phyloP scores from a whole-genome alignment of 2,113 vertebrate genomes.

The Oryzias curvinotus region DNA sequence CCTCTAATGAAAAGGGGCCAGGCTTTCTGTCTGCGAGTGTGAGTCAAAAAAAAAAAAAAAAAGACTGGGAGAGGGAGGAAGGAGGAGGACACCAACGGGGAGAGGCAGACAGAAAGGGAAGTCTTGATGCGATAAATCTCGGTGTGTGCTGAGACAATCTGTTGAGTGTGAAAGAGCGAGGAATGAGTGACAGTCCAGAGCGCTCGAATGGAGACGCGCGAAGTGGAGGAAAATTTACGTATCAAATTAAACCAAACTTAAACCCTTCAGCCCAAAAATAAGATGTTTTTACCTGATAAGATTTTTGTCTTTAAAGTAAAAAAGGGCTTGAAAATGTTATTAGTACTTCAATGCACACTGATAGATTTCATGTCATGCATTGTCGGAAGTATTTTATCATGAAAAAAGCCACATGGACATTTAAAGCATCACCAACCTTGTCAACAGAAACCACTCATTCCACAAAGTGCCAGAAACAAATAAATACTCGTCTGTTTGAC shows the following conservation, averaged over 20 bases:
- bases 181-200: conserved; percentile 36
- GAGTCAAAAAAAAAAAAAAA: conserved; percentile 17
- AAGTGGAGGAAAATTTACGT: neutral
- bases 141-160: conserved; percentile 47
- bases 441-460: conserved; percentile 40
- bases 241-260: too few species aligned
- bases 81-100: conserved; percentile 28
- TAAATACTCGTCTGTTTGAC: conserved; percentile 18
- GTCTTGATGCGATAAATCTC: conserved; percentile 59
- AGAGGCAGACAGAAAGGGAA: conserved; percentile 41
- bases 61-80: conserved; percentile 11
- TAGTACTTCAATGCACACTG: too few species aligned
- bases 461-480: conserved; percentile 34
- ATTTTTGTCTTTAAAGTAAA: too few species aligned
- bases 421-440: conserved; percentile 51
- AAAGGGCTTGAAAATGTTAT: too few species aligned
- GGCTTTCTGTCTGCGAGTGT: conserved; percentile 54
- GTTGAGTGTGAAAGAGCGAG: conserved; percentile 48
- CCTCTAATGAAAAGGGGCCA: conserved; percentile 74
- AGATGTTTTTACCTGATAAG: too few species aligned
- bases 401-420: neutral
- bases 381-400: neutral
- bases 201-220: neutral
- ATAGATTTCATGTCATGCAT: too few species aligned
- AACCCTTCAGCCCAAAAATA: too few species aligned